Base-by-base conservation (phyloP, 1,140 invertebrate genomes). In the Atta colombica region DNA sequence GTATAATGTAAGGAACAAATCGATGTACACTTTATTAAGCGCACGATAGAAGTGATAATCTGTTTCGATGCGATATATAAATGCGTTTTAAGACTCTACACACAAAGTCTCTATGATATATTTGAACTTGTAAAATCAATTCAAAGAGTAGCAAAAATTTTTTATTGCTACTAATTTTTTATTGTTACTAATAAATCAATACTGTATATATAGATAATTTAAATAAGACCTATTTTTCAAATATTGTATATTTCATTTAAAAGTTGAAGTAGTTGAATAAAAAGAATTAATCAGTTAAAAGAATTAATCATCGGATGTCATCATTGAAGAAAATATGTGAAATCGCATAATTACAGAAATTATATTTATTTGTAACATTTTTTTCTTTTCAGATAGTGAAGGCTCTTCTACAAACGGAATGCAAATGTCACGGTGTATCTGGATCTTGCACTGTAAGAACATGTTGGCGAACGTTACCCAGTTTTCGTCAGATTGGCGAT, bases 371-470 rank as follows among this genome's bases (percentile, higher is more conserved):
- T n/a, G 6, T 86, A 77, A 77, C n/a, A 12, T 66, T 65, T 77
- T 25, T 61, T 69, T 74, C 25, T 85, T 96, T 95, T n/a, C 94
- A 99, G 98, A 97, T 98, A 90, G 98, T 99, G 18, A 98, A 98
- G 93, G 96, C 97, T 81, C 96, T 97, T 89, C 96, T 99, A 68
- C 97, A 97, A 85, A 97, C 97, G 31, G 97, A 98, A 94, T 99
- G 99, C 96, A 99, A 99, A 95, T 99, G 99, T 94, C 99, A 99
- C 94, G 99, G 99, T 6, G 98, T 99, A 31, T 99, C 98, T 74
- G 99, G 99, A 1, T 98, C 98, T 72, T 99, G 99, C 93, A 98
- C 98, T 0, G 96, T 99, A 95, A 97, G 98, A 93, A 99, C 99
- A 4, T 99, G 99, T 94, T 99, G 99, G 99, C 97, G 97, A 93